Conservation (phyloP, 1,140 invertebrate species). For the Nasonia vitripennis region DNA sequence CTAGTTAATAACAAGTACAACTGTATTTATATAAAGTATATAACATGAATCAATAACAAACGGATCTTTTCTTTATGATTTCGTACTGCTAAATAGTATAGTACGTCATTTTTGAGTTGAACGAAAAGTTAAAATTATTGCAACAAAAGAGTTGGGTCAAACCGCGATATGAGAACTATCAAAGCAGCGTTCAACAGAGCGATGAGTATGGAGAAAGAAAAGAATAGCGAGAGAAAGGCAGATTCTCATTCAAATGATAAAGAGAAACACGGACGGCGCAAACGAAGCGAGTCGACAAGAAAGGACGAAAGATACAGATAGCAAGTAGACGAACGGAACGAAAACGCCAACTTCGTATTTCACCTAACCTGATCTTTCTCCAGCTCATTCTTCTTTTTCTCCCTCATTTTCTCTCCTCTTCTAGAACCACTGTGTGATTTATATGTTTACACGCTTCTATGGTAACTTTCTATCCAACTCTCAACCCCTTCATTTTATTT, state of each 20-base stretch:
- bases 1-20: too few species aligned
- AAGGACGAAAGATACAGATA: constrained; percentile 43
- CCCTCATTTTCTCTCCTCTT: neutral
- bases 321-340: constrained; percentile 51
- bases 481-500: constrained; percentile 67
- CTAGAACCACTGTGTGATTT: constrained; percentile 64
- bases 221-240: neutral
- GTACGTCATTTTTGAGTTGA: too few species aligned
- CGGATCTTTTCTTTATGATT: too few species aligned
- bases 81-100: too few species aligned
- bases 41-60: too few species aligned
- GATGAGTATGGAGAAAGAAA: neutral
- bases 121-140: too few species aligned
- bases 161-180: neutral
- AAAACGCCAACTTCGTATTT: constrained; percentile 65
- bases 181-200: neutral
- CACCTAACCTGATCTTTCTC: constrained; percentile 57
- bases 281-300: constrained; percentile 27
- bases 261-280: constrained; percentile 18
- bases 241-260: constrained; percentile 33
- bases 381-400: neutral
- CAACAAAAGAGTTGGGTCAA: neutral
- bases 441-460: constrained; percentile 73
- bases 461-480: constrained; percentile 69
- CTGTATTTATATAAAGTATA: too few species aligned